These are phyloP conservation scores for Actinemys pallida DNA, from an alignment of 2,113 vertebrate species.

Conservation along the genomic window DNA sequence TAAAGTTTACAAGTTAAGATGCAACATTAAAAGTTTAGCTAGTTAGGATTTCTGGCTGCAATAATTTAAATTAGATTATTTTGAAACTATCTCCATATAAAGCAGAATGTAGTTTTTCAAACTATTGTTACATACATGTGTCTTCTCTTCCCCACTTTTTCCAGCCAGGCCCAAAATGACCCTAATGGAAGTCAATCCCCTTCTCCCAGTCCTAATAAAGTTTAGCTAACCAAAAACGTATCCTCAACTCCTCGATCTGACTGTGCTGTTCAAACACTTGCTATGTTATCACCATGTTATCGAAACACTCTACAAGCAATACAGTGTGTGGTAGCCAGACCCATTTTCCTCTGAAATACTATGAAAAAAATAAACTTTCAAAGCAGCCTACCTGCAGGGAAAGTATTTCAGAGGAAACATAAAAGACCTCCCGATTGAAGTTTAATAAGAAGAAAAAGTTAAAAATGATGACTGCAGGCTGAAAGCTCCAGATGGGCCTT, in stretches of 20 bases:
- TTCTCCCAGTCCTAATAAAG: neutral
- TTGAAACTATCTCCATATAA: neutral
- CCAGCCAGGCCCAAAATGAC: neutral
- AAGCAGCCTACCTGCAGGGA: neutral
- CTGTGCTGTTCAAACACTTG: neutral
- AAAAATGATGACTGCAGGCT: neutral
- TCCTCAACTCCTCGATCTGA: rapidly evolving
- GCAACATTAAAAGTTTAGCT: neutral
- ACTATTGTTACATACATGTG: neutral
- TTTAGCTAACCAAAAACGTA: neutral
- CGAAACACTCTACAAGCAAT: neutral
- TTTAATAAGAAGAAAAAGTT: neutral
- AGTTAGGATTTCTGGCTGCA: neutral
- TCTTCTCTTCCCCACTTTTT: neutral
- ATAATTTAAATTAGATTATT: neutral
- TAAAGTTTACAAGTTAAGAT: conserved; percentile 3
- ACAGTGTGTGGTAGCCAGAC: neutral
- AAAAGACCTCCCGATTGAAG: neutral
- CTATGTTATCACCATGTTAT: neutral
- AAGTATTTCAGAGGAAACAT: neutral
- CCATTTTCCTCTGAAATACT: neutral
- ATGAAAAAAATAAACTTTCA: neutral
- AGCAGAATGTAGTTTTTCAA: neutral
- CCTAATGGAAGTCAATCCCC: neutral
- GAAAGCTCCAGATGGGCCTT: neutral